Percentiles rank a stretch among this genome's conserved stretches.
Conservation (phyloP, 2,797 vertebrate species). For the Onychomys leucogaster region DNA sequence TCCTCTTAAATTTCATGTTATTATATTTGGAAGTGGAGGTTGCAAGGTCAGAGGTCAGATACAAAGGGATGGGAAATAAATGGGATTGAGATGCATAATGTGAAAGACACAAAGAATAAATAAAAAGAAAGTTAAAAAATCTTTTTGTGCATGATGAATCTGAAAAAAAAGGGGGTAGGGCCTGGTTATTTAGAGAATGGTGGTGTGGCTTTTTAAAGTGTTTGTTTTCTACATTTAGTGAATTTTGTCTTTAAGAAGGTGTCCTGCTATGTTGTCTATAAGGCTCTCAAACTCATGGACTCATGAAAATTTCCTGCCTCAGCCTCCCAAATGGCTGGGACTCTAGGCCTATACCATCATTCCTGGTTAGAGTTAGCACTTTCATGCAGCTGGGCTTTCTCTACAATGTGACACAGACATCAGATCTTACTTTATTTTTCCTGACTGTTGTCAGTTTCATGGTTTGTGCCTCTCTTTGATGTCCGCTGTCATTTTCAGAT, state of each 20-base stretch:
- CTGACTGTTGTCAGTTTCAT: not conserved
- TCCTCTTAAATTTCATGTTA: not conserved
- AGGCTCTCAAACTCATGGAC: not conserved
- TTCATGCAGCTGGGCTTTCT: not conserved
- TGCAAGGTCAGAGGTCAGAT: not conserved
- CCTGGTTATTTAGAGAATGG: not conserved
- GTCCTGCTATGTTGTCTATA: not conserved
- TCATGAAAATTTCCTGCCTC: not conserved
- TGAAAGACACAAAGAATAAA: not conserved
- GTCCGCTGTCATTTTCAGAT: not conserved
- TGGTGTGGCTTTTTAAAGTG: not conserved
- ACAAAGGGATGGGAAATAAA: not conserved
- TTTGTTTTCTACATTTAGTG: not conserved
- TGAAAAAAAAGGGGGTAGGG: not conserved
- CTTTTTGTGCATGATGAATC: not conserved
- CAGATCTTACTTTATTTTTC: not conserved
- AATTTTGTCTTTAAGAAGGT: not conserved
- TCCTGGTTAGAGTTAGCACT: not conserved
- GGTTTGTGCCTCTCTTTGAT: not conserved
- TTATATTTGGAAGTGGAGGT: not conserved
- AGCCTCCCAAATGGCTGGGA: not conserved
- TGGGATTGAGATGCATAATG: not conserved
- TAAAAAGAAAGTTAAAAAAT: not conserved
- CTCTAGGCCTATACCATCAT: not conserved
- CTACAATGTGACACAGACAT: not conserved